These are phyloP conservation scores for Benitochromis conjunctus DNA, from an alignment of 2,113 vertebrate species.

Conservation along the genomic window DNA sequence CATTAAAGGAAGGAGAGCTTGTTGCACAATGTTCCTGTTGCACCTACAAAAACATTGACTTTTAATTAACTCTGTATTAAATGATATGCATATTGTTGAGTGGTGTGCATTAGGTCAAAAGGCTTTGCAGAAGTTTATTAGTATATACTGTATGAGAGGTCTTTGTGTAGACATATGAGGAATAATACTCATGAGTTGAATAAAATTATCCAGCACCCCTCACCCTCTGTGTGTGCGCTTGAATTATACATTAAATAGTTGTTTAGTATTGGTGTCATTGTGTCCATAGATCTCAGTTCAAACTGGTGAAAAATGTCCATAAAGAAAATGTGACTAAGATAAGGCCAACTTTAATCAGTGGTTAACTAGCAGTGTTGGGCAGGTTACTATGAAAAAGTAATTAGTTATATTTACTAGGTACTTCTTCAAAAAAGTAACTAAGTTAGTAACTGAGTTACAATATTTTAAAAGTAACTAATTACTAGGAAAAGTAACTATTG, in stretches of 20 bases:
- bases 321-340: neutral
- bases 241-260: neutral
- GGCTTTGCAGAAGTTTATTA: neutral
- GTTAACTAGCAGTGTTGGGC: neutral
- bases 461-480: no score
- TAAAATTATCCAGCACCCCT: neutral
- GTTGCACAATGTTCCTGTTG: neutral
- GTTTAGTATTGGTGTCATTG: neutral
- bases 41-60: neutral
- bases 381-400: no score
- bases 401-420: no score
- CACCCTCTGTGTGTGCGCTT: neutral
- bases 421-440: no score
- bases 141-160: neutral
- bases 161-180: neutral
- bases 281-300: neutral
- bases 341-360: neutral
- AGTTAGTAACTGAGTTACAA: no score
- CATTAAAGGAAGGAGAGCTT: neutral
- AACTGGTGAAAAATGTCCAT: neutral
- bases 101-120: neutral
- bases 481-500: no score
- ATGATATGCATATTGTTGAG: neutral
- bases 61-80: slow-evolving; percentile 26
- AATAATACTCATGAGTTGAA: neutral